Evolutionary conservation across 2,113 vertebrate species (phyloP).

Genomic region (Perca flavescens): DNA sequence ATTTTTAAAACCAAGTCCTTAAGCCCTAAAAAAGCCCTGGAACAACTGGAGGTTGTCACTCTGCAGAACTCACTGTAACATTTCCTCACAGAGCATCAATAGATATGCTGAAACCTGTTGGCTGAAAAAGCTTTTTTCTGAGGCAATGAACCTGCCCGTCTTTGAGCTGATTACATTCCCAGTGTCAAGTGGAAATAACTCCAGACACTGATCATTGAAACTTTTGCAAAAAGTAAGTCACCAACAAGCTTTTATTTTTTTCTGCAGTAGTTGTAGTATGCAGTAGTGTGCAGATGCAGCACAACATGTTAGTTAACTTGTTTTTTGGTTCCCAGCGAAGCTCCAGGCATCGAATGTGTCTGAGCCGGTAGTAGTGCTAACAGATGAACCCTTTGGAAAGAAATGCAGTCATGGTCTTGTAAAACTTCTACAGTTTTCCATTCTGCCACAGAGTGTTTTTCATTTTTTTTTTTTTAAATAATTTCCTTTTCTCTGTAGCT

Average conservation of each 20-base stretch:
- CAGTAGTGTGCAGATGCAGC: background rate
- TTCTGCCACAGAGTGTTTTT: background rate
- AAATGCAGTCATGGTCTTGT: background rate
- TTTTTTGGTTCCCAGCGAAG: background rate
- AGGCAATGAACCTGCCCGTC: background rate
- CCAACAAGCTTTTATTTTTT: background rate
- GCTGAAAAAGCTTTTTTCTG: background rate
- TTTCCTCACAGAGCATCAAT: background rate
- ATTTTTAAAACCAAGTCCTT: background rate
- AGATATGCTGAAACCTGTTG: background rate
- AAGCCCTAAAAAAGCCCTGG: background rate
- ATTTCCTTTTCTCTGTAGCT: background rate
- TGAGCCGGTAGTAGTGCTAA: background rate
- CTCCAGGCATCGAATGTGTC: background rate
- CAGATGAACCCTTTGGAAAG: background rate
- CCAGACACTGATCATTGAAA: background rate
- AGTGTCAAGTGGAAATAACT: background rate
- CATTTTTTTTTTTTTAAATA: background rate
- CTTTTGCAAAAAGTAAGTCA: background rate
- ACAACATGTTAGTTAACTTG: background rate
- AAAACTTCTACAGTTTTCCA: conserved; percentile 14
- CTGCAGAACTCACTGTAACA: background rate
- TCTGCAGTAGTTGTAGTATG: too few species aligned
- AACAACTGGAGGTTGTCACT: background rate
- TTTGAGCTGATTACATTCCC: background rate